Base-by-base conservation (phyloP, 2,113 vertebrate species). In the Aix galericulata region DNA sequence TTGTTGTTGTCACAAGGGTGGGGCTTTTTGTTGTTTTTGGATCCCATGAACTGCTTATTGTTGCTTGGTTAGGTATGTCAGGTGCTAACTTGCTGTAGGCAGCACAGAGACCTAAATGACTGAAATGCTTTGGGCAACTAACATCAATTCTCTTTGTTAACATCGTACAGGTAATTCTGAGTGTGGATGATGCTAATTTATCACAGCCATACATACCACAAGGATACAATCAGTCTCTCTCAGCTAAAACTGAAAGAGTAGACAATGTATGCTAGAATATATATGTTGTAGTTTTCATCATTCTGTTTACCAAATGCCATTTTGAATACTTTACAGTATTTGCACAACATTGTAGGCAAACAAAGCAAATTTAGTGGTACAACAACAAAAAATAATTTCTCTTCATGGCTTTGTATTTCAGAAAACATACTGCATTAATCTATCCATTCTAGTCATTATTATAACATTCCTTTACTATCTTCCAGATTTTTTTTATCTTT, bases 151-250 rank as follows among this genome's bases (percentile, higher is more conserved):
- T 68, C 60, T 89, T 95, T 91, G 80, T 56, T 79, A 91, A 34
- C 76, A 96, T 92, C 95, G 91, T 68, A 93, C 58, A 56, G 63
- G 46, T 93, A 84, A 95, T 94, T 90, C 62, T 75, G 68, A 95
- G 38, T 23, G 8, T 69, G 73, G 53, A 60, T 94, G 59, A 86
- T 93, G 46, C 73, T 68, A 80, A 88, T 34, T 96, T 95, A 91
- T 89, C 68, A 82, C 29, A 94, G 55, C 11, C 34, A 9, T 12
- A 62, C 8, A 4, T 89, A 87, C 68, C 50, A 56, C 34, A 94
- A 64, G 55, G 74, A 55, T 88, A 52, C 91, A 91, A 91, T 80
- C 31, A 32, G 17, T 88, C 79, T 96, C 59, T 29, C 4, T 75
- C 83, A 36, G 53, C 75, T 82, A 81, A 95, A 87, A 13, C 36